A percentile compares a stretch with the other conserved stretches of the same genome.
These are phyloP conservation scores for Cladopsammia gracilis DNA, from an alignment of 64 coral and sea anemone species.

Conservation along the genomic window DNA sequence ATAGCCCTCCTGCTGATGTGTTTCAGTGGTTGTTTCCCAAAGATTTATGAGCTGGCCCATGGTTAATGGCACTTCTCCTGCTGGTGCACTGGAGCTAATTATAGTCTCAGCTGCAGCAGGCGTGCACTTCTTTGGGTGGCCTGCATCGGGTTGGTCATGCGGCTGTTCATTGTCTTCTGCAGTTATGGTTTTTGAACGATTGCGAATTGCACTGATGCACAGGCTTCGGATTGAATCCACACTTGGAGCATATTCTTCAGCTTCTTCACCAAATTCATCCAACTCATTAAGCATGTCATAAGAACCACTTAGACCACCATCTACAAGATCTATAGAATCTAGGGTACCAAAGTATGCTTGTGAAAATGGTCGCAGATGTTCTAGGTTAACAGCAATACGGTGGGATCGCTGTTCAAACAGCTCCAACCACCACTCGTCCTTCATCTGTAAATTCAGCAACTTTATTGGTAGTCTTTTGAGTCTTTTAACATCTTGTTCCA, in stretches of 20 bases:
- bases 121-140: neutral
- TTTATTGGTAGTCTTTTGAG: conserved; percentile 87
- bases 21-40: conserved; percentile 7
- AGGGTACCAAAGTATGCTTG: conserved; percentile 29
- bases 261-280: conserved; percentile 36
- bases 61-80: neutral
- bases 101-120: neutral
- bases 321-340: neutral
- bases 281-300: conserved; percentile 60
- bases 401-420: conserved; percentile 83
- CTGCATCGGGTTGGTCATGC: neutral
- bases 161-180: neutral
- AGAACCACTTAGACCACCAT: conserved; percentile 17
- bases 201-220: conserved; percentile 53
- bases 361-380: conserved; percentile 11
- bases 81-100: conserved; percentile 61
- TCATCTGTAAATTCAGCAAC: conserved; percentile 92
- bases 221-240: conserved; percentile 55
- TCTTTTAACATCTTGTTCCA: conserved; percentile 69
- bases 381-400: neutral
- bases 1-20: conserved; percentile 7
- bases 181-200: conserved; percentile 63
- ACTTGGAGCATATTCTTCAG: neutral
- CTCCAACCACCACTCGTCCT: conserved; percentile 96
- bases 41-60: conserved; percentile 20